These are phyloP conservation scores for Acipenser oxyrinchus DNA, from an alignment of 2,797 vertebrate species.

Conservation along the genomic window DNA sequence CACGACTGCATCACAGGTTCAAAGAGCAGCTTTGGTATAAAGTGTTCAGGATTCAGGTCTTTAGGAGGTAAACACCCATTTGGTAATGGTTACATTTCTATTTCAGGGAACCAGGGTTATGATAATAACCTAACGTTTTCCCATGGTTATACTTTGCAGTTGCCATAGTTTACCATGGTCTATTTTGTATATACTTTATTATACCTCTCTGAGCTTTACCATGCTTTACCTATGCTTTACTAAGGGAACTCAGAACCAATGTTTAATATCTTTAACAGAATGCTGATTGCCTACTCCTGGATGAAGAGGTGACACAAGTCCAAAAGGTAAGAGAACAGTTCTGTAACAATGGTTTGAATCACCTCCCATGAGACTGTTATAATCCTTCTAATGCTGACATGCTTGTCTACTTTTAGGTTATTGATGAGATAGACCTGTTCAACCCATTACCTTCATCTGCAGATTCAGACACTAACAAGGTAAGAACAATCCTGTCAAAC, in stretches of 20 bases:
- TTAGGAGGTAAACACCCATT: no score
- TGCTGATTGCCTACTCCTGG: slow-evolving; percentile 25
- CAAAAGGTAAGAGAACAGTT: slow-evolving; percentile 25
- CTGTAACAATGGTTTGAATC: not conserved
- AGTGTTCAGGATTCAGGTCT: no score
- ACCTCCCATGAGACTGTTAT: not conserved
- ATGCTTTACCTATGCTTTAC: no score
- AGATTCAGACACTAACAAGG: not conserved
- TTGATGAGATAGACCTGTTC: slow-evolving; percentile 23
- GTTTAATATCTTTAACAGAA: slow-evolving; percentile 22
- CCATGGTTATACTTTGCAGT: no score
- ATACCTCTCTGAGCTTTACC: no score
- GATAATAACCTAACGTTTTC: not conserved
- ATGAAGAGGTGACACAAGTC: slow-evolving; percentile 17
- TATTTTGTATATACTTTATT: no score
- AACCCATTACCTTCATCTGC: slow-evolving; percentile 17
- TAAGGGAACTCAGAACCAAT: no score
- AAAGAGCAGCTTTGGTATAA: no score
- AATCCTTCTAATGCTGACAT: not conserved
- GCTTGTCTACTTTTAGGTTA: slow-evolving; percentile 3
- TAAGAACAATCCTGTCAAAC: not conserved
- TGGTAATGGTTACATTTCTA: not conserved
- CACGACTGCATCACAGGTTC: no score
- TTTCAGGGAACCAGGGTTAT: not conserved
- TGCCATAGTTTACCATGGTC: no score